A percentile compares a stretch with the other conserved stretches of the same genome.
These are phyloP conservation scores for Myocastor coypus DNA, from an alignment of 2,113 vertebrate species.

Conservation along the genomic window DNA sequence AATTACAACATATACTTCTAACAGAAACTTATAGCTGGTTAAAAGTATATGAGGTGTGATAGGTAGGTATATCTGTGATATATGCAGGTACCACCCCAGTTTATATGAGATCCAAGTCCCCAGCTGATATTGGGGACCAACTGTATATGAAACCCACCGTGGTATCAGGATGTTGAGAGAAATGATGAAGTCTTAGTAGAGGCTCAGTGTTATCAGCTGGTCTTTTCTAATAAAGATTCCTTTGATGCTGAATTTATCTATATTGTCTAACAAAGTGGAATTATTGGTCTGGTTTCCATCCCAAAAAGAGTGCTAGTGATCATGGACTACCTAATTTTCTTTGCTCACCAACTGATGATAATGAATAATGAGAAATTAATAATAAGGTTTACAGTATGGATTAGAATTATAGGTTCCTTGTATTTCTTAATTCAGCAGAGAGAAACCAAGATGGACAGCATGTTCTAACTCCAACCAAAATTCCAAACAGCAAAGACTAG, in stretches of 20 bases:
- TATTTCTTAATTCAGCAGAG: slow-evolving; percentile 9
- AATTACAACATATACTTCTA: too few relatives aligned
- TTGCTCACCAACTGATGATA: slow-evolving; percentile 37
- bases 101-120: background rate
- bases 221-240: background rate
- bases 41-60: background rate
- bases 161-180: background rate
- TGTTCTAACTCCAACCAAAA: background rate
- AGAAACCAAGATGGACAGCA: background rate
- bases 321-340: slow-evolving; percentile 52
- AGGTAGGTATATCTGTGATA: too few relatives aligned
- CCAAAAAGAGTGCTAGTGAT: background rate
- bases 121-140: background rate
- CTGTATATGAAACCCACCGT: background rate
- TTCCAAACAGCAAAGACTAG: background rate
- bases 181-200: slow-evolving; percentile 26
- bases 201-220: background rate
- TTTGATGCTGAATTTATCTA: slow-evolving; percentile 37
- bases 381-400: slow-evolving; percentile 26
- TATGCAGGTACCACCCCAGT: background rate
- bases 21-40: background rate
- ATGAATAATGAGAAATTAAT: slow-evolving; percentile 11
- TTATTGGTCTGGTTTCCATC: slow-evolving; percentile 51
- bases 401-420: slow-evolving; percentile 53
- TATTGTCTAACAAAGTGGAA: slow-evolving; percentile 54